These are phyloP conservation scores for Proteles cristata DNA, from an alignment of 2,113 vertebrate genomes.

Conservation along the genomic window DNA sequence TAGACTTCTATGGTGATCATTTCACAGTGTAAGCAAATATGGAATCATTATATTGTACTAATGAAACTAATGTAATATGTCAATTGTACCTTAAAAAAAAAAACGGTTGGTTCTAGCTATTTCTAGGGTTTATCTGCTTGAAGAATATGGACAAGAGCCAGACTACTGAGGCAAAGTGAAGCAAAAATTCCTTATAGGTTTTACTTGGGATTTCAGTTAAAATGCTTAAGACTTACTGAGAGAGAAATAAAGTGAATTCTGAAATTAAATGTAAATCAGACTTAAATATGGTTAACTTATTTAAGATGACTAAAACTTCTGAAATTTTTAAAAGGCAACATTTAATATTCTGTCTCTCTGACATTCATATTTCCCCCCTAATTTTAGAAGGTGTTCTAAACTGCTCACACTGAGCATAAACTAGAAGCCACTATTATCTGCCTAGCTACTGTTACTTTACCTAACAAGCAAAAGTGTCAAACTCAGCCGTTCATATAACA, in stretches of 20 bases:
- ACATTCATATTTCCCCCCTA: neutral
- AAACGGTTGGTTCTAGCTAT: neutral
- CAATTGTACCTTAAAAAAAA: neutral
- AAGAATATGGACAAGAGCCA: conserved; percentile 8
- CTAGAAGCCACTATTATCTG: neutral
- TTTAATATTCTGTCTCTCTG: neutral
- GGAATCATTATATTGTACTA: neutral
- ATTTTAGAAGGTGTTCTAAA: neutral
- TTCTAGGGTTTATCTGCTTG: neutral
- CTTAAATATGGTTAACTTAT: neutral
- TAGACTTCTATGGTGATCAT: neutral
- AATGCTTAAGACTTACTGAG: neutral
- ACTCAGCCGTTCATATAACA: neutral
- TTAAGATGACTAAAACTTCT: conserved; percentile 16
- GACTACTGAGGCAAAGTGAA: neutral
- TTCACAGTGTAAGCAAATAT: neutral
- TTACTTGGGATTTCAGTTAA: conserved; percentile 5
- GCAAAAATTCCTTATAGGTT: neutral
- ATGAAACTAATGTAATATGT: neutral
- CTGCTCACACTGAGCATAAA: neutral
- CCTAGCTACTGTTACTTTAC: neutral
- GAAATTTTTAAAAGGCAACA: conserved; percentile 1
- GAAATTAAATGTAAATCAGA: conserved; percentile 22
- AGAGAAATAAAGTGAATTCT: neutral
- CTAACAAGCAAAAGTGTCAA: neutral